phyloP scores from a whole-genome alignment of 92 coral and sea anemone species.

The Nematostella vectensis region DNA sequence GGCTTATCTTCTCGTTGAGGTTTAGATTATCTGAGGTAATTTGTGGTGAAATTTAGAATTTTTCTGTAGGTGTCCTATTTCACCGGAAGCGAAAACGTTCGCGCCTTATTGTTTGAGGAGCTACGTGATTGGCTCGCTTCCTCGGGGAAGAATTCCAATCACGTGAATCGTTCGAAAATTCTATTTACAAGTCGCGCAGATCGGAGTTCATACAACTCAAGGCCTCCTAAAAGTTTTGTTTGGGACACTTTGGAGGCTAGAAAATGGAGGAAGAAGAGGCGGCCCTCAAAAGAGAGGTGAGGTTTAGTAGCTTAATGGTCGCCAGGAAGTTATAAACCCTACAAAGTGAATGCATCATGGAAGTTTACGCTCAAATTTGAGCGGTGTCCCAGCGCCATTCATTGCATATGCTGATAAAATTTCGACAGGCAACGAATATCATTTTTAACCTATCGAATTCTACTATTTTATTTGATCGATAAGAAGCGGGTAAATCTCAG shows the following conservation, averaged over 20 bases:
- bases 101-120: constrained; percentile 22
- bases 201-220: not conserved
- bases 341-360: too few species aligned
- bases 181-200: constrained; percentile 15
- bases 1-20: too few species aligned
- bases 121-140: constrained; percentile 41
- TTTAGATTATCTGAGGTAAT: too few species aligned
- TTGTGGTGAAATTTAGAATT: not conserved
- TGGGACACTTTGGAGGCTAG: not conserved
- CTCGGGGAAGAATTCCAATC: constrained; percentile 41
- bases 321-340: constrained; percentile 5
- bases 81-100: constrained; percentile 21
- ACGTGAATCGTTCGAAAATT: constrained; percentile 42
- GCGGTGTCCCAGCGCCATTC: too few species aligned
- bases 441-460: too few species aligned
- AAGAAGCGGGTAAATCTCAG: too few species aligned
- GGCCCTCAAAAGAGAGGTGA: constrained; percentile 49
- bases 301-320: not conserved
- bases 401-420: too few species aligned
- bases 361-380: too few species aligned
- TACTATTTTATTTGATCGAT: too few species aligned
- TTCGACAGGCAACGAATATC: too few species aligned
- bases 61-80: not conserved
- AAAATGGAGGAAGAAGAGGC: constrained; percentile 60
- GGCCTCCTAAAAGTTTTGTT: not conserved